phyloP scores from a whole-genome alignment of 2,888 invertebrate species.

The Chorisops tibialis region DNA sequence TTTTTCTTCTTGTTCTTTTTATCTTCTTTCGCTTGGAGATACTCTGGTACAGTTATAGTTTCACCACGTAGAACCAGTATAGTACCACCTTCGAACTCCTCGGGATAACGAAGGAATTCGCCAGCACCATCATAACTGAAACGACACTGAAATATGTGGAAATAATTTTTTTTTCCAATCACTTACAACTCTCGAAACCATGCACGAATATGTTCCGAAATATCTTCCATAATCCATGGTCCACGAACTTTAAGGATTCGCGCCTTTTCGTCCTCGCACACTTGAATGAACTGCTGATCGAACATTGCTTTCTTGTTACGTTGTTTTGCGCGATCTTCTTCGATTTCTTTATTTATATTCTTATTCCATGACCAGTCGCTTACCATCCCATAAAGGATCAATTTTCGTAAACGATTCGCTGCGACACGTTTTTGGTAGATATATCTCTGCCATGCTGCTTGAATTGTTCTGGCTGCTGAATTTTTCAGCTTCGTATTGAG shows the following conservation, averaged over 20 bases:
- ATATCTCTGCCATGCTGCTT: slow-evolving; percentile 51
- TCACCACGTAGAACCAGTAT: slow-evolving; percentile 52
- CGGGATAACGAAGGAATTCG: slow-evolving; percentile 55
- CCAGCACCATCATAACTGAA: slow-evolving; percentile 42
- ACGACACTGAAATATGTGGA: no score
- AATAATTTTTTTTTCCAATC: background rate
- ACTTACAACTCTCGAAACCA: slow-evolving; percentile 68
- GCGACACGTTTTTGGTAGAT: slow-evolving; percentile 38
- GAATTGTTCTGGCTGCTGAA: slow-evolving; percentile 37
- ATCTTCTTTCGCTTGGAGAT: slow-evolving; percentile 40
- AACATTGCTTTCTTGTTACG: slow-evolving; percentile 37
- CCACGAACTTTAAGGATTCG: slow-evolving; percentile 53
- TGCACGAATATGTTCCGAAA: slow-evolving; percentile 68
- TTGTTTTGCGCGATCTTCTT: slow-evolving; percentile 30
- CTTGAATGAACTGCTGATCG: slow-evolving; percentile 46
- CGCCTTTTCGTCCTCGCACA: slow-evolving; percentile 52
- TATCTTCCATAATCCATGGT: slow-evolving; percentile 65
- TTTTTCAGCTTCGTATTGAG: background rate
- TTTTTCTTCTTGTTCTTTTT: slow-evolving; percentile 40
- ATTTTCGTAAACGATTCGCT: slow-evolving; percentile 41
- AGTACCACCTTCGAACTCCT: slow-evolving; percentile 54
- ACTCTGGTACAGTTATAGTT: slow-evolving; percentile 50
- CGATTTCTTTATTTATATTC: slow-evolving; percentile 37
- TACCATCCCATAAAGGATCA: slow-evolving; percentile 50
- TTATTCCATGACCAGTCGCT: slow-evolving; percentile 47